Conservation (phyloP, 2,113 vertebrate species). For the Coptodon bakossiorum region DNA sequence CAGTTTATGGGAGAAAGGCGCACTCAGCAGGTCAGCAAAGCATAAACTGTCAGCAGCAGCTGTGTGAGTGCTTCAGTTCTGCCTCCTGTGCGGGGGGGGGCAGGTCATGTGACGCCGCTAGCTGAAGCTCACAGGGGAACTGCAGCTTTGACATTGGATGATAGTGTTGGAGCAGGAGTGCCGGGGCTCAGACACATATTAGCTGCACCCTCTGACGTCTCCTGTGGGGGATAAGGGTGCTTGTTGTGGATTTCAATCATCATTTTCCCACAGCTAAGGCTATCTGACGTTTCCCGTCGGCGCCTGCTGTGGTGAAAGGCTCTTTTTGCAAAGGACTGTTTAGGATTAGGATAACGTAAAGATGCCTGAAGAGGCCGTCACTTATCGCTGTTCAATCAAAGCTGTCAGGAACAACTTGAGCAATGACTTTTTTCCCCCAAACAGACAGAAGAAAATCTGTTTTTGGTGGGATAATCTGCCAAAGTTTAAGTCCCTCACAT, state of each 20-base stretch:
- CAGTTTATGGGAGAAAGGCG: not conserved
- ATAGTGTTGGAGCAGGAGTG: not conserved
- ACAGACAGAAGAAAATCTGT: not conserved
- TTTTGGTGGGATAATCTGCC: not conserved
- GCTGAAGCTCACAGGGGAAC: not conserved
- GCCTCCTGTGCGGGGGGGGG: not conserved
- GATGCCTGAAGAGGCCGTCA: not conserved
- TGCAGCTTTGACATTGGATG: not conserved
- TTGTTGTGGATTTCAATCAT: not conserved
- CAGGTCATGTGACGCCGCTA: not conserved
- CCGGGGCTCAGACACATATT: not conserved
- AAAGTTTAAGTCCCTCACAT: not conserved
- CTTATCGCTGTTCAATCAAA: not conserved
- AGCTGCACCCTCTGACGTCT: not conserved
- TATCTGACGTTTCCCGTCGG: not conserved
- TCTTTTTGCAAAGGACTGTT: not conserved
- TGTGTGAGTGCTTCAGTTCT: not conserved
- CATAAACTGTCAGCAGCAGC: not conserved
- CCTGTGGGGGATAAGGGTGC: not conserved
- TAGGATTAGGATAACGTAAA: not conserved
- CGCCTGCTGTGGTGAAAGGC: not conserved
- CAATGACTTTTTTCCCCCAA: accelerated
- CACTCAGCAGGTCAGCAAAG: not conserved
- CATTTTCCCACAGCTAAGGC: not conserved
- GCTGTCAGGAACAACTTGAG: not conserved